Conservation (phyloP, 2,888 invertebrate genomes). For the Pegoplata infirma region DNA sequence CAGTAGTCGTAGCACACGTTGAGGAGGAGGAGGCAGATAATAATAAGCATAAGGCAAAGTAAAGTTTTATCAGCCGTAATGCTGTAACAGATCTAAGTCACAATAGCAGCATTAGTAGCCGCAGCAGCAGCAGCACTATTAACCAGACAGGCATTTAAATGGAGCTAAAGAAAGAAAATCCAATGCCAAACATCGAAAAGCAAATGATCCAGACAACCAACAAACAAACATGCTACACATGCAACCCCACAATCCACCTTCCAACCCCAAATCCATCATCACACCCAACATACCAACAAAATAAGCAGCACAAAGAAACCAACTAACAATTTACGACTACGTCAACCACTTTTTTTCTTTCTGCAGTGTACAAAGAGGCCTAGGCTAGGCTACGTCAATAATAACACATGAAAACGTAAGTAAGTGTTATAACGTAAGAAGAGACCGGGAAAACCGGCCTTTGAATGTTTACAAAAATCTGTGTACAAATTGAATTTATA, state of each 20-base stretch:
- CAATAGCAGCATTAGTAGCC: background rate
- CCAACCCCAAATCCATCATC: constrained; percentile 33
- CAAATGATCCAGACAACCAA: constrained; percentile 52
- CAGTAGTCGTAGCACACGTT: no score
- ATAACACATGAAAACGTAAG: background rate
- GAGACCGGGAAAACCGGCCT: background rate
- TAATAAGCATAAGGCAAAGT: background rate
- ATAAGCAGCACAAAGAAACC: background rate
- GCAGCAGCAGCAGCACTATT: constrained; percentile 2
- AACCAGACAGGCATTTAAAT: constrained; percentile 21
- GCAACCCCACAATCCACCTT: constrained; percentile 33
- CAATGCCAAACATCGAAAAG: constrained; percentile 50
- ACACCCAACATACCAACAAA: background rate
- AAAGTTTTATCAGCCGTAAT: background rate
- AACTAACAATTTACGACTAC: background rate
- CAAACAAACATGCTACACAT: constrained; percentile 44
- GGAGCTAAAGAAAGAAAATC: constrained; percentile 41
- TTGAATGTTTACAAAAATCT: background rate
- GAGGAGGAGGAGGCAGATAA: constrained; percentile 6
- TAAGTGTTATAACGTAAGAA: background rate
- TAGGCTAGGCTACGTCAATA: background rate
- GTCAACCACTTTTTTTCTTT: background rate
- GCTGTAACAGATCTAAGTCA: background rate
- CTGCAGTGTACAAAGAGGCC: background rate
- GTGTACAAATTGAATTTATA: background rate